These are phyloP conservation scores for Sturnus vulgaris DNA, from an alignment of 2,113 vertebrate genomes.

Conservation along the genomic window DNA sequence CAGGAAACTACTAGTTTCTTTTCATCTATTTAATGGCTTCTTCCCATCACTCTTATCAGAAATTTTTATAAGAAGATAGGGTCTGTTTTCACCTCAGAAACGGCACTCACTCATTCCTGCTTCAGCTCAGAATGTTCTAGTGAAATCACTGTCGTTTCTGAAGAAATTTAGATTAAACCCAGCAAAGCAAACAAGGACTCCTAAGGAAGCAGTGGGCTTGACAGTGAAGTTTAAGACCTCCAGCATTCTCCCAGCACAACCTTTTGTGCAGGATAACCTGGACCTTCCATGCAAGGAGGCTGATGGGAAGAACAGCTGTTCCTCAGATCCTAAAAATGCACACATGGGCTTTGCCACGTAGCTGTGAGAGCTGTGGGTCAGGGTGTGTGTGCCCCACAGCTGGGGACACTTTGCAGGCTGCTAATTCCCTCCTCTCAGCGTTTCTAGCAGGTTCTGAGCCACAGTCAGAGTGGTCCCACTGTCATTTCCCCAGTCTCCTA, in stretches of 20 bases:
- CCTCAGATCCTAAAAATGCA: neutral
- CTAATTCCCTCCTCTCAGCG: neutral
- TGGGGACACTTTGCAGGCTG: neutral
- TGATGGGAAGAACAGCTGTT: neutral
- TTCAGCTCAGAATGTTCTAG: neutral
- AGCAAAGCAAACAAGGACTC: neutral
- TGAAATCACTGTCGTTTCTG: neutral
- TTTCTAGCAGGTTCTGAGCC: neutral
- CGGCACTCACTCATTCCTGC: rapidly evolving
- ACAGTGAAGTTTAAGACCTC: neutral
- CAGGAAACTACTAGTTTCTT: neutral
- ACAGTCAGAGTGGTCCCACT: neutral
- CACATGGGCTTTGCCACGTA: neutral
- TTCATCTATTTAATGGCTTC: neutral
- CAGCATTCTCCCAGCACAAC: neutral
- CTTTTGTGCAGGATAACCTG: neutral
- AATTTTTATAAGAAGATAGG: neutral
- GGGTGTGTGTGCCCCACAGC: neutral
- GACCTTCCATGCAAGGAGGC: neutral
- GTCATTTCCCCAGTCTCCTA: neutral
- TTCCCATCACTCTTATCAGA: neutral
- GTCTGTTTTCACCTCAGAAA: neutral
- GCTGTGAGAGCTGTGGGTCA: neutral
- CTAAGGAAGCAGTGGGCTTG: neutral
- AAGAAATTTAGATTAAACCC: neutral